Evolutionary conservation across 2,888 invertebrate species (phyloP), one percentile per base, ranked within the genome.

Genomic region (Trissoscelio sp.): DNA sequence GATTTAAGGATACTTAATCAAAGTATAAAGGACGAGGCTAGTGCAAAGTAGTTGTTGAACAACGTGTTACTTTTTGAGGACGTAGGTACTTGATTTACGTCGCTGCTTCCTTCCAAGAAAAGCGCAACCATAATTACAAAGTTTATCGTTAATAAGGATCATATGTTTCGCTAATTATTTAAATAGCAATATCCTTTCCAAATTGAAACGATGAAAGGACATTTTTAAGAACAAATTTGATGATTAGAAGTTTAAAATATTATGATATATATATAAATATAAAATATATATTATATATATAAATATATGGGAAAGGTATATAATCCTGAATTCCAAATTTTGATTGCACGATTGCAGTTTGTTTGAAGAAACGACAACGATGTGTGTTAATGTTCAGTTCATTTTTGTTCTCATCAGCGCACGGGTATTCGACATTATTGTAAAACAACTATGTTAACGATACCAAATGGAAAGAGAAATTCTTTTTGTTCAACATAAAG

Each of bases 1-100:
- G 22, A 46, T 64, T 46, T 64, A 64, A 42, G 28, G 18, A 64
- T 66, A 77, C 75, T 77, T 77, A 48, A 58, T 57, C 37, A 22
- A 67, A 77, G 67, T 77, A 77, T 77, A 77, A 67, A 77, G 44
- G 46, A 67, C 42, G 58, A 66, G 39, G 75, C 18, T 48, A 57
- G 24, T 28, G 24, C 22, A 16, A 72, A 73, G 42, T 64, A 55
- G 69, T 74, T 79, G 79, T 79, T 79, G 69, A 79, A 79, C 74
- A 74, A 74, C 62, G 74, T 66, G 73, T 60, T 64, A 72, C 44
- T 66, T 72, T 72, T 46, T 57, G 31, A 62, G 28, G 69, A 34
- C 42, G 28, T 46, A 53, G 60, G 51, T 53, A 14, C 57, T 70
- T 69, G 9, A 48, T 70, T 78, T 64, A 64, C 48, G 46, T 64